Evolutionary conservation across 2,113 vertebrate species (phyloP), one percentile per base, ranked within the genome.

Genomic region (Brachyistius frenatus): DNA sequence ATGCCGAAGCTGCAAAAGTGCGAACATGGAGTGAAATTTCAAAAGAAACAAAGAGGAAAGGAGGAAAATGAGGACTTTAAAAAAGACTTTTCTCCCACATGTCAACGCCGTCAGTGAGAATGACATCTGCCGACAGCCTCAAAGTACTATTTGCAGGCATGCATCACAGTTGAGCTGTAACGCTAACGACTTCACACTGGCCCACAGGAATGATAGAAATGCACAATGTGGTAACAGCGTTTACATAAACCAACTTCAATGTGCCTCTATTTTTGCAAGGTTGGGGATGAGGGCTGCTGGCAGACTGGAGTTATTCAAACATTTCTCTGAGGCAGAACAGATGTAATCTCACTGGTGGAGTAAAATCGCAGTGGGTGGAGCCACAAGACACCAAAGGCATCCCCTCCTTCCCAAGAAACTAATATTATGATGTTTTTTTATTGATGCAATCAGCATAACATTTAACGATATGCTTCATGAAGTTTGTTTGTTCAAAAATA

Each of bases 111-210:
- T 78, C 33, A 55, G n/a, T 1, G 7, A 52, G 57, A 70, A 63
- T 62, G 68, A 63, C 75, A 31, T 31, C 46, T 35, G 78, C 79
- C 77, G 86, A 88, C 86, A 82, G 83, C 60, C 31, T 73, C 15
- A 57, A 66, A 66, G 58, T 4, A 23, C 3, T 2, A 1, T 67
- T 46, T 35, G 62, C 54, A 79, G 78, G 63, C 56, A 9, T 39
- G 69, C 60, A 15, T 66, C 56, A 55, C 60, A 32, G 52, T 14
- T 2, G 44, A 52, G 62, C 58, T 49, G 69, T 15, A 41, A 35
- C 57, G 58, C 49, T 7, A 53, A 35, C 15, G 2, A 41, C 44
- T 66, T 58, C 75, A 47, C 9, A 15, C 71, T 54, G 71, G 7
- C 46, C 83, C 66, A 52, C 76, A 73, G 76, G 83, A 85, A 80